Base-by-base conservation (phyloP, 1,140 invertebrate genomes). In the Lepidurus arcticus region DNA sequence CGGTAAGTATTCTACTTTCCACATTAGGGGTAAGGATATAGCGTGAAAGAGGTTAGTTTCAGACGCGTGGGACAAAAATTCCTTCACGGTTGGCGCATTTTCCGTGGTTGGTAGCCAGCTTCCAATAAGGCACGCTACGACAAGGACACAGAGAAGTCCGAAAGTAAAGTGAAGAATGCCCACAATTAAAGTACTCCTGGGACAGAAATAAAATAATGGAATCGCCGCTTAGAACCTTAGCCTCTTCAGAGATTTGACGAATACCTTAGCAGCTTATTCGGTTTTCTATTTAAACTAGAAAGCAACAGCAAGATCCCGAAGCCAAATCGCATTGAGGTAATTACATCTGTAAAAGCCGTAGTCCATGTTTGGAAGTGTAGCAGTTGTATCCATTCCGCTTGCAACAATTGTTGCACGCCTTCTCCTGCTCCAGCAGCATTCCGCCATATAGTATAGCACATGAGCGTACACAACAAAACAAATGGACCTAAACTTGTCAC, bases 361-460 rank as follows among this genome's bases (percentile, higher is more conserved):
- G 53, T 21, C 53, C 53, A 65, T n/a, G 53, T 65, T 65, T 65
- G 53, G 53, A 65, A 65, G n/a, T 65, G 13, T 7, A 65, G 53
- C 53, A 65, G 21, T 7, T 65, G 53, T 65, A 21, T 21, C 53
- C 53, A 65, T 21, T 65, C 53, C 16, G 53, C 9, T 65, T 65
- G 53, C 53, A 65, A 7, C 53, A 65, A 65, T 7, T 65, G 53
- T 21, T 65, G 53, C 53, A 65, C 53, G 16, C 53, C 53, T 1
- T 65, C 0, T 21, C 53, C 16, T 21, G 53, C 53, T 65, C 9
- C 53, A 21, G 53, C 53, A 65, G 9, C 21, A 65, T 16, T 65
- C 53, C 53, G 16, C 53, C 53, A 65, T 65, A 65, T 16, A 4
- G 53, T 65, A 21, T 65, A 65, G n/a, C 53, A 9, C 53, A 65